Conservation (phyloP, 2,797 vertebrate species). For the Eremophila alpestris region DNA sequence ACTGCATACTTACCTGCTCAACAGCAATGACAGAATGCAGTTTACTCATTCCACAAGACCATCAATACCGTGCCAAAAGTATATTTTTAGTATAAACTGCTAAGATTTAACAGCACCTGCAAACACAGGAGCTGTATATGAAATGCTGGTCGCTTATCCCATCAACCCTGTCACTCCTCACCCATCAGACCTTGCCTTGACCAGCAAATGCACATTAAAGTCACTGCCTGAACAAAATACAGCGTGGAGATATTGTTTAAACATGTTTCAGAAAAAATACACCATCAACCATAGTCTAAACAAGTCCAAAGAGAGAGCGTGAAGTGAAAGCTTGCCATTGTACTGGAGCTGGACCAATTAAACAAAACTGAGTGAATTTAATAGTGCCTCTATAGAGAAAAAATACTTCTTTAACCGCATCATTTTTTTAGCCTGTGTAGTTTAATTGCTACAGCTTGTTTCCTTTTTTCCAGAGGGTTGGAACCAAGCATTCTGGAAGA, state of each 20-base stretch:
- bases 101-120: neutral
- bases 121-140: neutral
- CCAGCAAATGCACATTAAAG: neutral
- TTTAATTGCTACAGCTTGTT: constrained; percentile 22
- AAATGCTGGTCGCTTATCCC: neutral
- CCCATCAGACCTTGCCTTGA: neutral
- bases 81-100: neutral
- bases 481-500: neutral
- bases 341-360: constrained; percentile 29
- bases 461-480: neutral
- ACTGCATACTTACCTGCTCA: neutral
- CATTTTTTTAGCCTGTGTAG: constrained; percentile 13
- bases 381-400: constrained; percentile 12
- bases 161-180: neutral
- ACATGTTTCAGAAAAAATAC: constrained; percentile 47
- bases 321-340: constrained; percentile 29
- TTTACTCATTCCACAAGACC: neutral
- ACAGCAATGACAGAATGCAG: neutral
- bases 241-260: neutral
- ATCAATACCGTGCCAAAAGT: neutral
- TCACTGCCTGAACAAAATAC: neutral
- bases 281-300: constrained; percentile 25
- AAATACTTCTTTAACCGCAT: constrained; percentile 46
- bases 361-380: constrained; percentile 27
- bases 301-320: constrained; percentile 20